A percentile compares a stretch with the other conserved stretches of the same genome.
These are phyloP conservation scores for Eciton burchellii DNA, from an alignment of 1,140 invertebrate species.

Conservation along the genomic window DNA sequence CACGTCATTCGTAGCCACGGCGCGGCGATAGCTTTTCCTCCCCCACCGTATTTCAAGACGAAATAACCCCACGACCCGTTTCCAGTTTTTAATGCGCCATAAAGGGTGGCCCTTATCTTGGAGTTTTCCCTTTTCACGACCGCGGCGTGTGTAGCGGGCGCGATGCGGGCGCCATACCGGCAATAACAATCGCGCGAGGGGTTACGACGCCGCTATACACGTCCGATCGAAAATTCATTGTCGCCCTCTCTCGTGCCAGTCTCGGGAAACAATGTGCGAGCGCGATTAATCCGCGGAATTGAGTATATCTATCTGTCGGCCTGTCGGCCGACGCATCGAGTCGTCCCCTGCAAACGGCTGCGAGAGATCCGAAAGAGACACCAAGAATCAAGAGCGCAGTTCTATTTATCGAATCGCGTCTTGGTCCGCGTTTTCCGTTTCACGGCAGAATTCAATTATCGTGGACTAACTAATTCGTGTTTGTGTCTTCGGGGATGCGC, in stretches of 20 bases:
- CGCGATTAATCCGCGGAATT: constrained; percentile 32
- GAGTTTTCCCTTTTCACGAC: constrained; percentile 58
- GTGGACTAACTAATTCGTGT: too few relatives aligned
- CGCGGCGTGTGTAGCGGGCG: neutral
- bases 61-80: constrained; percentile 45
- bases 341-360: neutral
- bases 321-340: neutral
- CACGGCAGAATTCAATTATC: neutral
- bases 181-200: constrained; percentile 36
- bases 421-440: neutral
- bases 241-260: neutral
- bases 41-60: constrained; percentile 52
- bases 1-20: constrained; percentile 40
- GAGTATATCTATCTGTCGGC: neutral
- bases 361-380: neutral
- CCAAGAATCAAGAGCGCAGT: neutral
- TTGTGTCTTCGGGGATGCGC: neutral
- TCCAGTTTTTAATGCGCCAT: constrained; percentile 53
- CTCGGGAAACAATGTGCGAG: neutral
- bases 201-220: constrained; percentile 35
- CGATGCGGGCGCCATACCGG: constrained; percentile 29
- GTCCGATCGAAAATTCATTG: constrained; percentile 61
- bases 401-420: neutral
- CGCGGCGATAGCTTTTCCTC: neutral
- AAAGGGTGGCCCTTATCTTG: constrained; percentile 46